Evolutionary conservation across 2,888 invertebrate species (phyloP), one percentile per base, ranked within the genome.

Genomic region (Hypomecis punctinalis): DNA sequence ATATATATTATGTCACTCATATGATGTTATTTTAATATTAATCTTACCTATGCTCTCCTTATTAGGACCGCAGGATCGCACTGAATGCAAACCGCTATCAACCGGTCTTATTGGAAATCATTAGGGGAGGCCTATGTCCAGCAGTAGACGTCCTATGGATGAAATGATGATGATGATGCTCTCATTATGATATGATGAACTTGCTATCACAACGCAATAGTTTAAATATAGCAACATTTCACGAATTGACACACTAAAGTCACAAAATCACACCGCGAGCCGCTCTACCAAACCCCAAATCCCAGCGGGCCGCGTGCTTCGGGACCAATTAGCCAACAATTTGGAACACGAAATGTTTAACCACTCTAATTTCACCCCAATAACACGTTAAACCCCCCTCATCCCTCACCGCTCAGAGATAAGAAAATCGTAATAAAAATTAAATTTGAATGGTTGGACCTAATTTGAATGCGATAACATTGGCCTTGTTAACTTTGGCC

Each of bases 311-410:
- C 76, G 79, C 80, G 79, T 81, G 79, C 77, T 79, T 76, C 69
- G 84, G 86, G 87, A 78, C 82, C 84, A 86, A 86, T 86, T 86
- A 86, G 83, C 74, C 70, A 78, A 82, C 82, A 81, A 82, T 80
- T 81, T 80, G 62, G 69, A 76, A 78, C 85, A 85, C 85, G 85
- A 82, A 83, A 78, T 81, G 82, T 81, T 83, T 83, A 83, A 82
- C 83, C 77, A 80, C 80, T 79, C 83, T 83, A 81, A 82, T 84
- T 84, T 83, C 78, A 83, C 82, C 82, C 83, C 84, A 80, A 81
- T 80, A 83, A 83, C 83, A 83, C 85, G 84, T 81, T 84, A 80
- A 84, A 80, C 78, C 73, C 68, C 75, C 75, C 70, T 60, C 56
- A 63, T 54, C 67, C 69, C 67, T 40, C 67, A 59, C 56, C 54